Evolutionary conservation across 2,113 vertebrate species (phyloP).

Genomic region (Gavialis gangeticus): DNA sequence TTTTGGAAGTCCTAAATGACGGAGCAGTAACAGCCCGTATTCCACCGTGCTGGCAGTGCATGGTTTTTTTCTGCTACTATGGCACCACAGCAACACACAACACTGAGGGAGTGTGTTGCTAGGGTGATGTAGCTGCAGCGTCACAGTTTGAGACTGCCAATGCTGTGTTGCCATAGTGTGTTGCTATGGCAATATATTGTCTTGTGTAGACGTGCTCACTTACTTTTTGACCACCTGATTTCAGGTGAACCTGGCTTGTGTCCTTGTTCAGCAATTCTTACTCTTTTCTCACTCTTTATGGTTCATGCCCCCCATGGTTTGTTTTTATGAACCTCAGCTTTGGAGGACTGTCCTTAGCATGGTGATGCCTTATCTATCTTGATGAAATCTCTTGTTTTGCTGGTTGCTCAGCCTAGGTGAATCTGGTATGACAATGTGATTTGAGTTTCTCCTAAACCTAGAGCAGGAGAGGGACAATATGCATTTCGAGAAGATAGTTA

Average conservation of each 20-base stretch:
- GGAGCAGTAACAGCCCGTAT: no score
- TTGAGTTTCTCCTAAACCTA: not conserved
- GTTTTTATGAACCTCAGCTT: not conserved
- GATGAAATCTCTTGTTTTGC: not conserved
- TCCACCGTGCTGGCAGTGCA: no score
- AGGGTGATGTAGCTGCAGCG: no score
- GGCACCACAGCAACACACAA: no score
- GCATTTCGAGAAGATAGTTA: not conserved
- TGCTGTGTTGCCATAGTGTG: not conserved
- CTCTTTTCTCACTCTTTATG: not conserved
- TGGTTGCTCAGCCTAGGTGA: not conserved
- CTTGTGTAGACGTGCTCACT: not conserved
- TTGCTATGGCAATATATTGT: not conserved
- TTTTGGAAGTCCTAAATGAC: no score
- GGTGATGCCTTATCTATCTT: not conserved
- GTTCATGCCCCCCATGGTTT: not conserved
- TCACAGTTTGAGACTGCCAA: not conserved
- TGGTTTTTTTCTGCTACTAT: no score
- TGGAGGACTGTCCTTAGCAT: not conserved
- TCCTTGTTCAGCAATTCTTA: not conserved
- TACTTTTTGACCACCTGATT: not conserved
- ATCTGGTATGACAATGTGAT: not conserved
- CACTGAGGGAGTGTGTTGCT: no score
- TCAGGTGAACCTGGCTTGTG: not conserved
- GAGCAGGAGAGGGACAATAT: not conserved